These are phyloP conservation scores for Meloidogyne hapla DNA, from an alignment of 1,140 invertebrate species.

Conservation along the genomic window DNA sequence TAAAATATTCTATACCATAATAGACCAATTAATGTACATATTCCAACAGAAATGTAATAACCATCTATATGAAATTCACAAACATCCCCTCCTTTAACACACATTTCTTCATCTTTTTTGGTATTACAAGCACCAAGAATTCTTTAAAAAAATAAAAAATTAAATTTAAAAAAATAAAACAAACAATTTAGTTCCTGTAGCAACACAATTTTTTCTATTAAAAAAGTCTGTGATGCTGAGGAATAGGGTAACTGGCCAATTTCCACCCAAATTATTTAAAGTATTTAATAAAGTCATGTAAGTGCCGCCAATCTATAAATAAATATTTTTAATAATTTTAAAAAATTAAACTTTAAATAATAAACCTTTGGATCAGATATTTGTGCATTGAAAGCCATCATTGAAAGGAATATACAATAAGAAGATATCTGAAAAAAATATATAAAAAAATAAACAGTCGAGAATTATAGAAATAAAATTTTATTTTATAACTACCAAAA, in stretches of 20 bases:
- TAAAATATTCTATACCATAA: slow-evolving; percentile 51
- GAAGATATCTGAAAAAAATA: slow-evolving; percentile 67
- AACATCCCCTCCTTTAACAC: slow-evolving; percentile 47
- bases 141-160: slow-evolving; percentile 44
- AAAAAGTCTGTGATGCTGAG: slow-evolving; percentile 82
- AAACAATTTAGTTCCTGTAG: slow-evolving; percentile 49
- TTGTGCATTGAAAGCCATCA: slow-evolving; percentile 70
- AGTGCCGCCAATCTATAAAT: slow-evolving; percentile 80
- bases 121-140: slow-evolving; percentile 53
- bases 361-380: slow-evolving; percentile 78
- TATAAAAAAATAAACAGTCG: not conserved
- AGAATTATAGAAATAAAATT: too few species aligned
- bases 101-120: slow-evolving; percentile 54
- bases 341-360: not conserved
- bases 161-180: not conserved
- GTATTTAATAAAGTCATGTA: slow-evolving; percentile 99
- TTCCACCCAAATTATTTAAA: slow-evolving; percentile 88
- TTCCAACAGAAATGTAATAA: slow-evolving; percentile 53
- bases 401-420: slow-evolving; percentile 79
- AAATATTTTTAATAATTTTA: not conserved
- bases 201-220: slow-evolving; percentile 61
- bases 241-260: slow-evolving; percentile 89
- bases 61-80: slow-evolving; percentile 52
- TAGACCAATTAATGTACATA: slow-evolving; percentile 49
- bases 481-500: too few species aligned